phyloP scores from a whole-genome alignment of 2,888 invertebrate genomes.

The Synergus laeviventris region DNA sequence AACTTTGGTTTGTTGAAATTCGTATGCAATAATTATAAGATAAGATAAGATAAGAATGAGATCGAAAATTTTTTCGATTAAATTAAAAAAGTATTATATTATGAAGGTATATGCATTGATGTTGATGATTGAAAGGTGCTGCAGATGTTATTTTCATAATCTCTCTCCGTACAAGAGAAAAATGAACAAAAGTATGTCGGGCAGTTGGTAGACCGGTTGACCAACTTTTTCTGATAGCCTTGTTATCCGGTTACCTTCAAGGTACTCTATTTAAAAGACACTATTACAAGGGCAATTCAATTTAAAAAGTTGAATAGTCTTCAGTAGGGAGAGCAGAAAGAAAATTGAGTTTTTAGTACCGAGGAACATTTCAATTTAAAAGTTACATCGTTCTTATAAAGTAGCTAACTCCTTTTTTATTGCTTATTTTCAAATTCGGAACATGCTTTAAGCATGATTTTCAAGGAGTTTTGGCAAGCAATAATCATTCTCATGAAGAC shows the following conservation, averaged over 20 bases:
- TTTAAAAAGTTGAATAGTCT: conserved; percentile 7
- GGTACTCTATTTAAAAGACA: neutral
- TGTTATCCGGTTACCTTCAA: neutral
- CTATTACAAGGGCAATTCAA: conserved; percentile 7
- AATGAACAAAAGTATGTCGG: neutral
- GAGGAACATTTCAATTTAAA: neutral
- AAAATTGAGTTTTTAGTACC: neutral
- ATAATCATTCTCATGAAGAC: neutral
- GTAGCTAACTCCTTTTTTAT: neutral
- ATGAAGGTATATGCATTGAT: neutral
- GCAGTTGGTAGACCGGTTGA: neutral
- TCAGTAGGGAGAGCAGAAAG: neutral
- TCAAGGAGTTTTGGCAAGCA: neutral
- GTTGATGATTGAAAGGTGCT: neutral
- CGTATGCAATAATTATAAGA: too few relatives aligned
- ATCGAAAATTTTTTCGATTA: too few relatives aligned
- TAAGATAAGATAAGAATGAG: too few relatives aligned
- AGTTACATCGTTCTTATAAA: neutral
- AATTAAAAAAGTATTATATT: too few relatives aligned
- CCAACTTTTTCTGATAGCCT: conserved; percentile 8
- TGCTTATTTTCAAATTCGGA: neutral
- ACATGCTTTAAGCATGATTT: neutral
- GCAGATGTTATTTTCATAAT: neutral
- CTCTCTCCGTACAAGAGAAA: neutral
- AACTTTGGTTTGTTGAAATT: too few relatives aligned